Percentiles rank a stretch among this genome's conserved stretches.
These are phyloP conservation scores for Macropis europaea DNA, from an alignment of 2,888 invertebrate genomes.

Conservation along the genomic window DNA sequence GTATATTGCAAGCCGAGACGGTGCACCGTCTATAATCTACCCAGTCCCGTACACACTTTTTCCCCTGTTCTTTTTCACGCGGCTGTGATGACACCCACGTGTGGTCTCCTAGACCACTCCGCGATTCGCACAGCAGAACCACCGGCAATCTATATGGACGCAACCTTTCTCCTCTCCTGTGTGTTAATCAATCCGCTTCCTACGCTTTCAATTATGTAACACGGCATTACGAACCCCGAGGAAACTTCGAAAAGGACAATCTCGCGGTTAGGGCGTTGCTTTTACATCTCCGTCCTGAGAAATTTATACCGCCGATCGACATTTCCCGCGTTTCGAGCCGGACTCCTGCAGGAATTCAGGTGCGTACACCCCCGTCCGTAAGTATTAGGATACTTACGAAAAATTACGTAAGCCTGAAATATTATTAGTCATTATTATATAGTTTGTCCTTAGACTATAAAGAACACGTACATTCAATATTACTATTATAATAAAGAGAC, in stretches of 20 bases:
- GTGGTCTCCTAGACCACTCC: slow-evolving; percentile 54
- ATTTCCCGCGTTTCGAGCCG: too few relatives aligned
- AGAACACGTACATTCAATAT: too few relatives aligned
- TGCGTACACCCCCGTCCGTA: too few relatives aligned
- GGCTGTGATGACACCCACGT: slow-evolving; percentile 65
- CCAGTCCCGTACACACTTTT: background rate
- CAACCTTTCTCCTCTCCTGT: slow-evolving; percentile 77
- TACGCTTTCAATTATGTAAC: slow-evolving; percentile 79
- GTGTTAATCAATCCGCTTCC: slow-evolving; percentile 80
- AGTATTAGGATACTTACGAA: too few relatives aligned
- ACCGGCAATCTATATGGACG: slow-evolving; percentile 72
- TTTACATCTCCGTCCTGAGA: background rate
- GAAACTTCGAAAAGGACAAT: slow-evolving; percentile 58
- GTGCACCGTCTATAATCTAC: slow-evolving; percentile 47
- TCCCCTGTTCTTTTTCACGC: slow-evolving; percentile 57
- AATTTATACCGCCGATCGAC: too few relatives aligned
- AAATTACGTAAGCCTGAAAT: too few relatives aligned
- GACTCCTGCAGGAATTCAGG: too few relatives aligned
- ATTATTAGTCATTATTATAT: too few relatives aligned
- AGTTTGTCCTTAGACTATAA: too few relatives aligned
- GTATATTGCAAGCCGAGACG: slow-evolving; percentile 29
- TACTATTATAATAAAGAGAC: too few relatives aligned
- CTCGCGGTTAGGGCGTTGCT: slow-evolving; percentile 36
- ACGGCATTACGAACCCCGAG: slow-evolving; percentile 65
- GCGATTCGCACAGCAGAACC: slow-evolving; percentile 77